A percentile compares a stretch with the other conserved stretches of the same genome.
Conservation (phyloP, 2,797 vertebrate species). For the Mus caroli region DNA sequence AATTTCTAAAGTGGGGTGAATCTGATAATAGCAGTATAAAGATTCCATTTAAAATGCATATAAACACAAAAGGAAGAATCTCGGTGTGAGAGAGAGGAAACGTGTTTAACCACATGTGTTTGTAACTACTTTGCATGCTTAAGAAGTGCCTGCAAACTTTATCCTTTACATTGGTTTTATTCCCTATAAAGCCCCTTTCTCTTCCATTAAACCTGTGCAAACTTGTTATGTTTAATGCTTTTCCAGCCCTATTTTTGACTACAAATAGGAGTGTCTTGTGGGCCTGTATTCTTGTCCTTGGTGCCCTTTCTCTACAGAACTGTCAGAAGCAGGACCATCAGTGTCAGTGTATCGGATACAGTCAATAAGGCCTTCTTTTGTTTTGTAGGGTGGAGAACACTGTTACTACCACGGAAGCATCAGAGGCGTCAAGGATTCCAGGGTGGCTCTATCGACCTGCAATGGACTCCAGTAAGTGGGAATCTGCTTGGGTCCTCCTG, state of each 20-base stretch:
- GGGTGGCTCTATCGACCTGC: constrained; percentile 96
- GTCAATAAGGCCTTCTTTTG: constrained; percentile 58
- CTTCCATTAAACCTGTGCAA: background rate
- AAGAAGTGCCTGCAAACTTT: background rate
- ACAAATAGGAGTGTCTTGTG: background rate
- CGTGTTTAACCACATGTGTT: background rate
- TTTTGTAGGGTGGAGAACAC: constrained; percentile 96
- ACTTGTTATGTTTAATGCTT: background rate
- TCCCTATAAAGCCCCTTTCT: background rate
- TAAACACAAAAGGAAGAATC: constrained; percentile 9
- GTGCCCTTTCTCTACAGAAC: constrained; percentile 39
- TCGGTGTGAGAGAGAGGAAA: constrained; percentile 8
- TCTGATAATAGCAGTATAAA: background rate
- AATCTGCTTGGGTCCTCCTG: background rate
- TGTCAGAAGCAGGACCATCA: background rate
- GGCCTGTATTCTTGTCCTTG: background rate
- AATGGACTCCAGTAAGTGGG: constrained; percentile 98
- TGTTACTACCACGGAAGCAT: constrained; percentile 98
- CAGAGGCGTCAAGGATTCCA: constrained; percentile 94
- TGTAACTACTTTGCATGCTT: background rate
- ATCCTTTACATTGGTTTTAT: background rate
- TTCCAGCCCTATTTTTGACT: background rate
- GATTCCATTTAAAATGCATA: constrained; percentile 23
- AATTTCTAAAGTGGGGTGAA: constrained; percentile 61
- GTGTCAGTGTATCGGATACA: background rate